Evolutionary conservation across 2,797 vertebrate genomes (phyloP).

Genomic region (Vireo griseus): DNA sequence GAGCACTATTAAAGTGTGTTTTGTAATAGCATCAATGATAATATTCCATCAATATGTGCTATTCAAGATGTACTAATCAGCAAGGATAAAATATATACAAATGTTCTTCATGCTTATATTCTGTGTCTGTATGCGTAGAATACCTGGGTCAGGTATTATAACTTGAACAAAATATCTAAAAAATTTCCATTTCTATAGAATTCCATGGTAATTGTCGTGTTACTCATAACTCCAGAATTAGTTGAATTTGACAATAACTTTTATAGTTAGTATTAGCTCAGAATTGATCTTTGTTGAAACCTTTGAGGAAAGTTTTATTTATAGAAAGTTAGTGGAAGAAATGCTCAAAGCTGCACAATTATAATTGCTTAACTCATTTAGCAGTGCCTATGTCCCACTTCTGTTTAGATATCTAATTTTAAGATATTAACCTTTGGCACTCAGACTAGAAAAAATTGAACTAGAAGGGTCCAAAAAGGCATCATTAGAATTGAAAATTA

Average conservation of each 20-base stretch:
- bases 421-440: constrained; percentile 6
- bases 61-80: not conserved
- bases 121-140: not conserved
- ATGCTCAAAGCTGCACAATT: not conserved
- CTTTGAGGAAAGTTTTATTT: constrained; percentile 5
- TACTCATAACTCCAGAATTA: not conserved
- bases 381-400: not conserved
- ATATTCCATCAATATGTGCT: not conserved
- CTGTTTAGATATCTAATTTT: not conserved
- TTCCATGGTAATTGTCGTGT: not conserved
- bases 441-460: not conserved
- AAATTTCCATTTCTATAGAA: not conserved
- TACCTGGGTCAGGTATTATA: not conserved
- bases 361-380: not conserved
- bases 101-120: not conserved
- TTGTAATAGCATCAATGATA: not conserved
- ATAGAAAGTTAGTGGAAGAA: not conserved
- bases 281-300: not conserved
- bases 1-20: not conserved
- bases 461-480: not conserved
- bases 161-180: not conserved
- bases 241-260: not conserved
- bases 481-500: constrained; percentile 11
- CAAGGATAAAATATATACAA: not conserved
- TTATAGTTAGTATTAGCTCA: not conserved